Conservation (phyloP, 2,113 vertebrate genomes). For the Galbula dea region DNA sequence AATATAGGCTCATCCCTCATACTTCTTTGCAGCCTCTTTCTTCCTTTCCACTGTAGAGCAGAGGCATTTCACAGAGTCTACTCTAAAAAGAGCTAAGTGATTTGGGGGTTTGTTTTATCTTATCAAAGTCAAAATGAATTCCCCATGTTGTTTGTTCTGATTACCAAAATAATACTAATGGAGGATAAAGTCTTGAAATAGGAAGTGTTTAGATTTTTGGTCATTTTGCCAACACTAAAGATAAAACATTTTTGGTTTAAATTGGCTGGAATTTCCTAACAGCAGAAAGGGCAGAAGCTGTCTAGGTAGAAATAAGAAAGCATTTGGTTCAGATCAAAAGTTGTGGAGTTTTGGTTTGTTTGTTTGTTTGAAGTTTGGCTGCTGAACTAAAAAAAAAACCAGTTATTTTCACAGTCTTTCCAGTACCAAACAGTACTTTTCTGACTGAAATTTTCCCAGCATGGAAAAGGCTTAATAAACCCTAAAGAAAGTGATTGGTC, state of each 20-base stretch:
- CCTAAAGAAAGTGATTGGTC: neutral
- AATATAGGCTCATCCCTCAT: neutral
- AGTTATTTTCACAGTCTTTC: neutral
- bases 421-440: neutral
- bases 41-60: neutral
- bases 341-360: neutral
- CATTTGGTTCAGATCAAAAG: neutral
- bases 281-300: neutral
- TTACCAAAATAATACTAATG: neutral
- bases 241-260: neutral
- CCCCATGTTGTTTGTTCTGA: neutral
- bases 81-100: neutral
- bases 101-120: neutral
- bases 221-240: neutral
- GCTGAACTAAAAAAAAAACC: neutral
- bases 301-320: neutral
- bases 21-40: neutral
- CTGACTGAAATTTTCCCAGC: neutral
- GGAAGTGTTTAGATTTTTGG: neutral
- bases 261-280: neutral
- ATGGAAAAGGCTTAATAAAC: neutral
- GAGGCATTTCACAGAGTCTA: neutral
- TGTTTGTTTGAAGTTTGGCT: neutral
- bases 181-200: neutral
- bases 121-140: neutral